Evolutionary conservation across 2,113 vertebrate species (phyloP), one percentile per base, ranked within the genome.

Genomic region (Grus americana): DNA sequence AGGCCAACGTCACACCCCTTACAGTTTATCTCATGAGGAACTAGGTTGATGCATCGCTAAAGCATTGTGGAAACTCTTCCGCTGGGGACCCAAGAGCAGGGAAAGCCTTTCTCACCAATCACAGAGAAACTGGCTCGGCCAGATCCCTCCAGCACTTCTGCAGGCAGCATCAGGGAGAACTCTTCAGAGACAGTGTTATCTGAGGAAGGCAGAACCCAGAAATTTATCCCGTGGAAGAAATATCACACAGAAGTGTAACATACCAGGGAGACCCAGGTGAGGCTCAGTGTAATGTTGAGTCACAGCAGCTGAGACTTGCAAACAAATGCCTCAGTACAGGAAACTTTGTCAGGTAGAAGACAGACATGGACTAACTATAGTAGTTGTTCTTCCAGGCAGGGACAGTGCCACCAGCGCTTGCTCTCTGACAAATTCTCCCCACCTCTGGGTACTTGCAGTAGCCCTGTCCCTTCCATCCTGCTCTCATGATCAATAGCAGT

Each of bases 131-230:
- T 93, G 71, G 87, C 96, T 92, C 27, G 42, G 38, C 71, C 94
- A 91, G 96, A 97, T 74, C 91, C 96, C 68, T 96, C 88, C 74
- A 97, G 58, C 36, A 96, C 87, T 54, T 88, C 88, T 40, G 12
- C 81, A 42, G 97, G 98, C 55, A 98, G 55, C 7, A 66, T 57
- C 91, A 98, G 46, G 49, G 96, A 93, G 88, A 98, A 73, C 4
- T 94, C 95, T 67, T 98, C 94, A 42, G 92, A 91, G 52, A 71
- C 17, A 3, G 91, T 87, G 23, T 94, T 95, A 79, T 93, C 97
- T 98, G 82, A 47, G 59, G 80, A 67, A 86, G 50, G 59, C 26
- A 95, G 78, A 94, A 57, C 11, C 10, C 73, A 62, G 62, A 78
- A 74, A 85, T 79, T 63, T 76, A 70, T 62, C 27, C 38, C 4